Evolutionary conservation across 2,888 invertebrate genomes (phyloP).

Genomic region (Orthosia cruda): DNA sequence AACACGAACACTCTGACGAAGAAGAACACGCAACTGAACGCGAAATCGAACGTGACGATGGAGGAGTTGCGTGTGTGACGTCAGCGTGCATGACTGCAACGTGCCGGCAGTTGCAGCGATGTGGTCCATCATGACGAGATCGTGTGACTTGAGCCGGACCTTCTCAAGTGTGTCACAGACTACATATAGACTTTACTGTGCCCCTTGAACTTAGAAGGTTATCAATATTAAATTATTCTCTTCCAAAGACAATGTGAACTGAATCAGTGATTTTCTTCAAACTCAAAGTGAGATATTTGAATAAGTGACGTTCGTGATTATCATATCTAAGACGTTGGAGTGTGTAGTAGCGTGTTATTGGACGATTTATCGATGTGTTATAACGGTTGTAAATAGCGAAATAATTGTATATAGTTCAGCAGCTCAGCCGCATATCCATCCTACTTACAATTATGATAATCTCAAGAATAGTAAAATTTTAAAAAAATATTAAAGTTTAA

Average conservation of each 20-base stretch:
- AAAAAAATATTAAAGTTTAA: constrained; percentile 71
- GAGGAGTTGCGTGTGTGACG: constrained; percentile 97
- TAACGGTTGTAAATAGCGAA: constrained; percentile 82
- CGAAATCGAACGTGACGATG: constrained; percentile 93
- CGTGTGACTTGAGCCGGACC: constrained; percentile 91
- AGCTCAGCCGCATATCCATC: constrained; percentile 90
- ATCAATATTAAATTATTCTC: constrained; percentile 53
- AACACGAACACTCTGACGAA: constrained; percentile 95
- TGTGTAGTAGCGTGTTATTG: constrained; percentile 67
- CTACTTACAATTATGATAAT: constrained; percentile 82
- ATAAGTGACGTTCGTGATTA: constrained; percentile 66
- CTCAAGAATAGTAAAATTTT: constrained; percentile 74
- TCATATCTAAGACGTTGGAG: constrained; percentile 73
- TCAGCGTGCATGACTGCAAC: constrained; percentile 91
- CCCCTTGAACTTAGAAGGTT: constrained; percentile 73
- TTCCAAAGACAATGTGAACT: constrained; percentile 56
- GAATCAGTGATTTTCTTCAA: constrained; percentile 54
- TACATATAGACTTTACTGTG: constrained; percentile 80
- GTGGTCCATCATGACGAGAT: constrained; percentile 89
- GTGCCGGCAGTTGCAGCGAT: constrained; percentile 91
- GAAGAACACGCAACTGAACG: constrained; percentile 94
- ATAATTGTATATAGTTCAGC: constrained; percentile 79
- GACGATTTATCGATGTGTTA: constrained; percentile 79
- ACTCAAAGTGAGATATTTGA: constrained; percentile 58
- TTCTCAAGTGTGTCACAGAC: constrained; percentile 89